Conservation (phyloP, 2,888 invertebrate species). For the Deroplatys truncata region DNA sequence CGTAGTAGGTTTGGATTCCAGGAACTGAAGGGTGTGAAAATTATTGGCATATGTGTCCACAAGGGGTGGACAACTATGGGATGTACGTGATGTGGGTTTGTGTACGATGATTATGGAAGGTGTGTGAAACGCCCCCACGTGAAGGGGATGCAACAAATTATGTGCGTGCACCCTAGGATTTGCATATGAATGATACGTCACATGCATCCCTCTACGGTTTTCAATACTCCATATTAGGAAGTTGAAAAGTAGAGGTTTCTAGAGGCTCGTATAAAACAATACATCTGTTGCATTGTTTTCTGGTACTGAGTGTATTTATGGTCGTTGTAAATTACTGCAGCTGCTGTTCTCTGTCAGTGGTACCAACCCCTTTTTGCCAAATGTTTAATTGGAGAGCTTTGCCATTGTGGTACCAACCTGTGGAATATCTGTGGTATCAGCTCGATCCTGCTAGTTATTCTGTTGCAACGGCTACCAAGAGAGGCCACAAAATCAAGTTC, state of each 20-base stretch:
- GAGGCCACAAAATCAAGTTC: too few species aligned
- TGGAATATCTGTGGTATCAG: neutral
- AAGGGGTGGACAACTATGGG: neutral
- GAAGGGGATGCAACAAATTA: slow-evolving; percentile 18
- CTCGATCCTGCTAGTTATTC: neutral
- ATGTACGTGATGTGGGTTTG: neutral
- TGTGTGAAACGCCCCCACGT: slow-evolving; percentile 23
- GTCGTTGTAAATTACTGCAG: neutral
- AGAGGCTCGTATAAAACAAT: neutral
- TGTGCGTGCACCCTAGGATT: slow-evolving; percentile 18
- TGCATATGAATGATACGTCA: slow-evolving; percentile 27
- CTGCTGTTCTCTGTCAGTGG: neutral
- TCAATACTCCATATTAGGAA: slow-evolving; percentile 8
- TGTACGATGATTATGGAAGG: slow-evolving; percentile 20
- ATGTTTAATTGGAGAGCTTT: neutral
- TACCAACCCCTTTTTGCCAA: neutral
- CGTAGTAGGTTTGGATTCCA: neutral
- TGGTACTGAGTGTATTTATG: neutral
- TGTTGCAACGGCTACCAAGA: too few species aligned
- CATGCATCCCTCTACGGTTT: slow-evolving; percentile 3
- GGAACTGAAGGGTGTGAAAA: neutral
- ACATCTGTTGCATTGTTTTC: neutral
- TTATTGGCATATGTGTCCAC: slow-evolving; percentile 1
- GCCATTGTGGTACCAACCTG: neutral
- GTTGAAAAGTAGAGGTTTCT: neutral